Evolutionary conservation across 30 jellyfish, hydroid and myxozoan genomes (phyloP), one percentile per base, ranked within the genome.

Genomic region (Aurelia aurita): DNA sequence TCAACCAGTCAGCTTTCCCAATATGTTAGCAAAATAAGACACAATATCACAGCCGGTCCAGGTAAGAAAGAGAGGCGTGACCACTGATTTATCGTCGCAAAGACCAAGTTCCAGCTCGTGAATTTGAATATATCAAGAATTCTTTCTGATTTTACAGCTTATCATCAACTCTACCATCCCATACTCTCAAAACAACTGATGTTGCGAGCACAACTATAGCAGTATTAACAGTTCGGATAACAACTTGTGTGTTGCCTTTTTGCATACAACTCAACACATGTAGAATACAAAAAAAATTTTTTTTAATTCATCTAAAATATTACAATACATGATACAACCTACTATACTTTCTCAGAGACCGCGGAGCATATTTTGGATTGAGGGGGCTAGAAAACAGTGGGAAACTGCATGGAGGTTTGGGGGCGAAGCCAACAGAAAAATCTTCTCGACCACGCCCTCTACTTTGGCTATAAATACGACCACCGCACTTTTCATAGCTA

Each of bases 41-140:
- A 76, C 87, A 19, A 75, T 74, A 58, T 74, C 87, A 46, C 87
- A 74, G 39, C 87, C 87, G n/a, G 87, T 74, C 25, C 53, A 76
- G 3, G 77, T 63, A 31, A 29, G 77, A 54, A 57, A 57, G 27
- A 57, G 63, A 14, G 87, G 87, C 34, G 54, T 29, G 20, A 54
- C 87, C 74, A 25, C 19, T 45, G 66, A 44, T 35, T 27, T 69
- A 39, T 69, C 82, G 25, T 53, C 64, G 61, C 64, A 73, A 25
- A 77, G 88, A 16, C 47, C 29, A 12, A 2, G 15, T 77, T 1
- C 86, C 23, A 74, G 53, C 75, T 74, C 72, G 34, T 74, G 80
- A 53, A 49, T 54, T 74, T 51, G 74, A 16, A 74, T 74, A 45
- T 26, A 26, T 0, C 88, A 65, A 59, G 11, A 43, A 76, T 57